Conservation (phyloP, 2,888 invertebrate species). For the Metalampra italica region DNA sequence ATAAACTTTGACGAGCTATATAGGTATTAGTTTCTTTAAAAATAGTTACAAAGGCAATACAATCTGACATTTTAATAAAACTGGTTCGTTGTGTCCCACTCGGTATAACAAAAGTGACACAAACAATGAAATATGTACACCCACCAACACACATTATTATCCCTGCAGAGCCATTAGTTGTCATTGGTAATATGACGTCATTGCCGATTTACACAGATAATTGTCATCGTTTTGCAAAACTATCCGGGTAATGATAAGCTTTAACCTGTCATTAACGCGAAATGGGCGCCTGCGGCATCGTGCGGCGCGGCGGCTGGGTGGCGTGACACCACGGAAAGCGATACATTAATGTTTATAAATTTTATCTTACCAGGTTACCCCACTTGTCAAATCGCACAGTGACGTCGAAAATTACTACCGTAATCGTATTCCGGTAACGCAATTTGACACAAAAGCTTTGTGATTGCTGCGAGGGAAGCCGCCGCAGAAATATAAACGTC, state of each 20-base stretch:
- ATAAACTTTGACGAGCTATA: too few relatives aligned
- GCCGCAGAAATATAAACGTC: constrained; percentile 14
- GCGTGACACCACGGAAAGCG: not conserved
- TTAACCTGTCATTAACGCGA: constrained; percentile 36
- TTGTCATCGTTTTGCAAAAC: constrained; percentile 36
- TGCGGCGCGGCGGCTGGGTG: not conserved
- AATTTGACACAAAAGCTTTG: constrained; percentile 33
- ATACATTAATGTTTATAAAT: not conserved
- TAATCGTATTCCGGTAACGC: constrained; percentile 36
- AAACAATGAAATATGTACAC: not conserved
- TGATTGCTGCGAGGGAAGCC: constrained; percentile 23
- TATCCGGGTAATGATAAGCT: constrained; percentile 35
- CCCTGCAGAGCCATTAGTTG: constrained; percentile 14
- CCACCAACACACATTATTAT: too few relatives aligned
- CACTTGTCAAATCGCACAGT: constrained; percentile 26
- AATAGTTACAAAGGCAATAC: too few relatives aligned
- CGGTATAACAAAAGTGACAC: too few relatives aligned
- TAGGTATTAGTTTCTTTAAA: too few relatives aligned
- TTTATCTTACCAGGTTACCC: not conserved
- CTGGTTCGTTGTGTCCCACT: too few relatives aligned
- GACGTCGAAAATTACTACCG: constrained; percentile 36
- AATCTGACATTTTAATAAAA: too few relatives aligned
- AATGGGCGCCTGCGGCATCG: constrained; percentile 9
- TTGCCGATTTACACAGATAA: constrained; percentile 19
- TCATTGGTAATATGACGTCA: constrained; percentile 16